Evolutionary conservation across 2,113 vertebrate genomes (phyloP).

Genomic region (Lamprologus lemairii): DNA sequence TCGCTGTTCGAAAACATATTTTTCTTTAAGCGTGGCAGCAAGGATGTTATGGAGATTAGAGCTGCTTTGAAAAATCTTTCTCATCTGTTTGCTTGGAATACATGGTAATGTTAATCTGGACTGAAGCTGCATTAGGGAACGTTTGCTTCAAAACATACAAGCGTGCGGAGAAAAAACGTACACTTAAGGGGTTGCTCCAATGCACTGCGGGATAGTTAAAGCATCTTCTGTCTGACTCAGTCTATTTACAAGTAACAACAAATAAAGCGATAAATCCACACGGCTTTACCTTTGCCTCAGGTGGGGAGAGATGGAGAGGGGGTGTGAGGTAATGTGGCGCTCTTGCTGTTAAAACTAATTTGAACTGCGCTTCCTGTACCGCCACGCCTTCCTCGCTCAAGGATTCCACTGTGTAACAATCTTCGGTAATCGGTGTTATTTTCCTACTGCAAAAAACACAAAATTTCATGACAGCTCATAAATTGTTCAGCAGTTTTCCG

Average conservation of each 20-base stretch:
- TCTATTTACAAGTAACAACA: background rate
- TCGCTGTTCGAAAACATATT: background rate
- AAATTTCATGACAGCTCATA: conserved; percentile 38
- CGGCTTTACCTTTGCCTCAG: background rate
- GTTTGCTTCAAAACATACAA: conserved; percentile 25
- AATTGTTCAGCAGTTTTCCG: conserved; percentile 29
- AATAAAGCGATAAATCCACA: conserved; percentile 1
- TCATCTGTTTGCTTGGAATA: conserved; percentile 14
- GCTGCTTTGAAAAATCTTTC: conserved; percentile 16
- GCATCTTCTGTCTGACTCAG: background rate
- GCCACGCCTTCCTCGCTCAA: background rate
- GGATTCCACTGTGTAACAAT: conserved; percentile 5
- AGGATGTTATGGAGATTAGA: conserved; percentile 15
- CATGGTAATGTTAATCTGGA: background rate
- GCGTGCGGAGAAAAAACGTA: background rate
- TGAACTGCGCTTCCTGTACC: background rate
- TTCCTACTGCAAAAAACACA: conserved; percentile 8
- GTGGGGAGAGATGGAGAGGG: background rate
- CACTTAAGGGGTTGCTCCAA: background rate
- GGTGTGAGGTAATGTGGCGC: background rate
- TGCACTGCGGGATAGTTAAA: background rate
- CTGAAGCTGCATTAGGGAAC: conserved; percentile 1
- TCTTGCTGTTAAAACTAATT: background rate
- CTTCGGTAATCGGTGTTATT: conserved; percentile 23
- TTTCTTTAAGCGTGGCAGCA: background rate